These are phyloP conservation scores for Drosophila mimica DNA, from an alignment of 2,888 invertebrate genomes.

Conservation along the genomic window DNA sequence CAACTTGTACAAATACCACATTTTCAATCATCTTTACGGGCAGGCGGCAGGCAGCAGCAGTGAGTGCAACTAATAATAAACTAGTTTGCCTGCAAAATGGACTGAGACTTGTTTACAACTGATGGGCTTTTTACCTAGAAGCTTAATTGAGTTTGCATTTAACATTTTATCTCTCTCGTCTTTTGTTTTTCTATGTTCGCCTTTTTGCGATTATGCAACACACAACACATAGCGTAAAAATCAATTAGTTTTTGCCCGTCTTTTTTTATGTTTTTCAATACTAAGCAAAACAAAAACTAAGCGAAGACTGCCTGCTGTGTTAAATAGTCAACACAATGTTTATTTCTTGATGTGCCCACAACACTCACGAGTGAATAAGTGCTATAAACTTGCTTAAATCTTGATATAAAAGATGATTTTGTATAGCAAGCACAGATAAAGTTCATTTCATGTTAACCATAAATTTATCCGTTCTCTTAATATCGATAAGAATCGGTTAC, in stretches of 20 bases:
- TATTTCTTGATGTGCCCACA: neutral
- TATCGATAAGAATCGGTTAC: neutral
- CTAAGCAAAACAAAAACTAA: slow-evolving; percentile 1
- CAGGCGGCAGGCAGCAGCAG: neutral
- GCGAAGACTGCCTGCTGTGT: slow-evolving; percentile 1
- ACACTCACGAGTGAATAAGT: neutral
- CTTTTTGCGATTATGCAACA: slow-evolving; percentile 10
- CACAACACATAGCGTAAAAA: neutral
- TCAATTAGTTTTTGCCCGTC: slow-evolving; percentile 12
- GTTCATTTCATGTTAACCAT: neutral
- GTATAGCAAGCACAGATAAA: neutral
- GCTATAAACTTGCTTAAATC: neutral
- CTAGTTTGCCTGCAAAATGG: slow-evolving; percentile 7
- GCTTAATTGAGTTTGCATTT: slow-evolving; percentile 13
- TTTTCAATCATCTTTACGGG: neutral
- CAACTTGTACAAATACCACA: neutral
- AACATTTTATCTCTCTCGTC: neutral
- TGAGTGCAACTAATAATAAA: slow-evolving; percentile 3
- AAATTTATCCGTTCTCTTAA: neutral
- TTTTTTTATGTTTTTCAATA: slow-evolving; percentile 4
- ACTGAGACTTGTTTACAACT: neutral
- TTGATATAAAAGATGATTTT: neutral
- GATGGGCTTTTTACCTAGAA: slow-evolving; percentile 12
- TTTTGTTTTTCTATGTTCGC: neutral
- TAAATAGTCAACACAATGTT: neutral